Conservation (phyloP, 1,140 invertebrate species). For the Dendrolimus punctatus region DNA sequence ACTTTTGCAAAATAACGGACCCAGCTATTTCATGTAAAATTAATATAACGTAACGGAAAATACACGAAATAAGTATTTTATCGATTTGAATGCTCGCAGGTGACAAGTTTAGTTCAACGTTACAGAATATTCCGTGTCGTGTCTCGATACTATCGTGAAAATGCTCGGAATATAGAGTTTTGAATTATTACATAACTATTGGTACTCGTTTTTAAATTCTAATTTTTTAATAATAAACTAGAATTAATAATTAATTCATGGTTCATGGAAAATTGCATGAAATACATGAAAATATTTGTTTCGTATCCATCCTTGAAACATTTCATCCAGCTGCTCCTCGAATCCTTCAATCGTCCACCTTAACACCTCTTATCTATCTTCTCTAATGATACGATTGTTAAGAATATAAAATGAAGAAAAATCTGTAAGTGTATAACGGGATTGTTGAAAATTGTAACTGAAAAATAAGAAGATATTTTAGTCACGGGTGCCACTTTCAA, state of each 20-base stretch:
- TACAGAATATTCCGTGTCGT: constrained; percentile 55
- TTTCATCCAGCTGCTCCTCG: too few relatives aligned
- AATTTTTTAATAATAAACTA: neutral
- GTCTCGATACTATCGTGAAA: constrained; percentile 48
- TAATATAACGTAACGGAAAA: constrained; percentile 18
- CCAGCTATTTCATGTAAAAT: constrained; percentile 24
- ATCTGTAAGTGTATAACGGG: too few relatives aligned
- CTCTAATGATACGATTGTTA: too few relatives aligned
- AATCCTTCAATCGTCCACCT: too few relatives aligned
- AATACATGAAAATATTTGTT: too few relatives aligned
- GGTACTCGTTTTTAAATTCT: constrained; percentile 11
- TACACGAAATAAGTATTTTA: constrained; percentile 33
- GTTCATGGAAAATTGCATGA: too few relatives aligned
- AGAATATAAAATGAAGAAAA: too few relatives aligned
- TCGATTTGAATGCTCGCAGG: constrained; percentile 13
- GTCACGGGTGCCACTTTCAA: too few relatives aligned
- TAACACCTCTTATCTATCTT: too few relatives aligned
- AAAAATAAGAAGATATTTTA: too few relatives aligned
- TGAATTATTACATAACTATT: constrained; percentile 30
- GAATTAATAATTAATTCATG: neutral
- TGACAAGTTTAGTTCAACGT: constrained; percentile 34
- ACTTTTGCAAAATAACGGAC: neutral
- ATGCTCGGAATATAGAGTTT: constrained; percentile 36
- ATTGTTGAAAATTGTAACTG: too few relatives aligned
- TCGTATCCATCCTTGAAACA: too few relatives aligned